Base-by-base conservation (phyloP, 2,797 vertebrate species). In the Hippocampus kuda region DNA sequence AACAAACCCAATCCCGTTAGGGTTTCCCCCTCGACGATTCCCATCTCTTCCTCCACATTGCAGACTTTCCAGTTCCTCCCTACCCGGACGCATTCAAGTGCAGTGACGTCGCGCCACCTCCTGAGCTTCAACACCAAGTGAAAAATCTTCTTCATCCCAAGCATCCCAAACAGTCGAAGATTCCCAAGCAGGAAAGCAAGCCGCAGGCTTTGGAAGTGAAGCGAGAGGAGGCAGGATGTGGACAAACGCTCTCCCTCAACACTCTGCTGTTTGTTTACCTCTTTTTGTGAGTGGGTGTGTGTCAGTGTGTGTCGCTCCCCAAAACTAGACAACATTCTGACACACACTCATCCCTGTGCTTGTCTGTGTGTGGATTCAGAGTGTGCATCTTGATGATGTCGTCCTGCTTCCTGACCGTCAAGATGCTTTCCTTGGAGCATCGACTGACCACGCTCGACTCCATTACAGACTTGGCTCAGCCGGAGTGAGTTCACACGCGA, bases 331-430 rank as follows among this genome's bases (percentile, higher is more conserved):
- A 13, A 24, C 53, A 24, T 18, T 57, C 53, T 8, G 7, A 49
- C 24, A 5, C 16, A 18, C 6, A 9, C 22, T 7, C 22, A 5
- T 67, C 54, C 72, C 66, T 69, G 53, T 69, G 53, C 42, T 42
- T 67, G 51, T 71, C 27, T 75, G 38, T 70, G 41, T 75, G 60
- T 57, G 30, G 56, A 51, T 68, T 51, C n/a, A 98, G 96, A 16
- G 93, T 96, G 75, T 94, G 92, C 69, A 53, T 92, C 41, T 87
- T 98, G 70, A 87, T 97, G 72, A 42, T 96, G 78, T 96, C 94
- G 0, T 95, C 94, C 59, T 93, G 94, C 83, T 98, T 94, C 83
- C 91, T 98, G 92, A 90, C 92, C 59, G 91, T 94, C 2, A 95
- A 94, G 87, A 94, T 98, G 76, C 71, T 88, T 48, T 84, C 89